Evolutionary conservation across 2,888 invertebrate species (phyloP), one percentile per base, ranked within the genome.

Genomic region (Cerastoderma edule): DNA sequence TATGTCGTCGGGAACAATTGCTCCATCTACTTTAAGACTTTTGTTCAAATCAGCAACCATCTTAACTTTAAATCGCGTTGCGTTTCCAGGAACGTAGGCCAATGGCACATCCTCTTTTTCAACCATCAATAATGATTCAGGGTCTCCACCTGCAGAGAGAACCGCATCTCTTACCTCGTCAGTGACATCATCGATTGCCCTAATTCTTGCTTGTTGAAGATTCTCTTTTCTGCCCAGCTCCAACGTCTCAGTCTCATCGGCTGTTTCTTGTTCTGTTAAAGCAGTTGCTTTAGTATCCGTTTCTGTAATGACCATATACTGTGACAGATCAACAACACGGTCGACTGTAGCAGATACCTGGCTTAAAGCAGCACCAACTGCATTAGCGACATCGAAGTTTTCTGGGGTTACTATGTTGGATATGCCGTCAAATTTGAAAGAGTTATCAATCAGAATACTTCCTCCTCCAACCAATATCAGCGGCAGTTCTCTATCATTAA

Each of bases 341-440:
- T 91, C 91, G 6, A 88, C 73, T 24, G 50, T 82, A 2, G 86
- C 85, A 2, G 89, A 85, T 1, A 92, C 84, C 69, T 91, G 90
- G 67, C 91, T 88, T 1, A 92, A 79, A 0, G 91, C 92, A 5
- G 92, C 92, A 10, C 92, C 92, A 2, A 92, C 87, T 5, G 92
- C 91, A 82, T 92, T 92, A 5, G 91, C 91, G 22, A 92, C 91
- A 57, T 89, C 86, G 39, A 73, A 84, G 69, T 88, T 67, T 22
- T 80, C 67, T 6, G 89, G 89, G 4, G 76, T 56, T 2, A 87
- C 64, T 0, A 89, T 57, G 28, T 76, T 56, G 8, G 83, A 83
- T 8, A 85, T 75, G 3, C 89, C 89, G 8, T 75, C 56, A 35
- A 88, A 75, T 6, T 54, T 67, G 24, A 48, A 30, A 6, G 74